Conservation (phyloP, 2,113 vertebrate genomes). For the Pelusios castaneus region DNA sequence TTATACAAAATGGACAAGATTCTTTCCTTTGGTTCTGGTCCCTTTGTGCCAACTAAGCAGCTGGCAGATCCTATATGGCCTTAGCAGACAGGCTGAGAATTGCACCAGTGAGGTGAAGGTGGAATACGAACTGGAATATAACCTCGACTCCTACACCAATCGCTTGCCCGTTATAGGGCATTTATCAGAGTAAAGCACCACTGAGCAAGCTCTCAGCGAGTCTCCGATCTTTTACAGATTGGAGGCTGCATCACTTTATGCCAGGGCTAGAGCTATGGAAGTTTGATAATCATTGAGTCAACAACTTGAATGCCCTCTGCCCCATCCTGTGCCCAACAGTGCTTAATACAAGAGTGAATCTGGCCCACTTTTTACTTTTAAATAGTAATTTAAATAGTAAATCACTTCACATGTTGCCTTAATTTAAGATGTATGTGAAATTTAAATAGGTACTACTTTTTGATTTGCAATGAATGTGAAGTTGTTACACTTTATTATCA, state of each 20-base stretch:
- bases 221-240: not conserved
- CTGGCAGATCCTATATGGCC: conserved; percentile 45
- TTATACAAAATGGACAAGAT: not conserved
- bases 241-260: not conserved
- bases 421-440: not conserved
- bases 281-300: not conserved
- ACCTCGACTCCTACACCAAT: conserved; percentile 20
- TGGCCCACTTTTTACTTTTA: conserved; percentile 6
- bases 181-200: not conserved
- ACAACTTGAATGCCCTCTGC: conserved; percentile 21
- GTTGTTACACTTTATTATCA: not conserved
- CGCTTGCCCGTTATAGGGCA: conserved; percentile 7
- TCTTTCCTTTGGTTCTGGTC: conserved; percentile 19
- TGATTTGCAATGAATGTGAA: not conserved
- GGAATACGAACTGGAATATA: conserved; percentile 43
- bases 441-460: not conserved
- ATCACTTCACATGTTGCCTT: not conserved
- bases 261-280: not conserved
- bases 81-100: conserved; percentile 54
- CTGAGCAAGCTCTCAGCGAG: not conserved
- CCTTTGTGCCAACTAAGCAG: conserved; percentile 54
- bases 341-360: not conserved
- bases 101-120: conserved; percentile 51
- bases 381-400: too few relatives aligned
- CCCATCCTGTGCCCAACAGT: not conserved